Base-by-base conservation (phyloP, 2,888 invertebrate species). In the Acleris sparsana region DNA sequence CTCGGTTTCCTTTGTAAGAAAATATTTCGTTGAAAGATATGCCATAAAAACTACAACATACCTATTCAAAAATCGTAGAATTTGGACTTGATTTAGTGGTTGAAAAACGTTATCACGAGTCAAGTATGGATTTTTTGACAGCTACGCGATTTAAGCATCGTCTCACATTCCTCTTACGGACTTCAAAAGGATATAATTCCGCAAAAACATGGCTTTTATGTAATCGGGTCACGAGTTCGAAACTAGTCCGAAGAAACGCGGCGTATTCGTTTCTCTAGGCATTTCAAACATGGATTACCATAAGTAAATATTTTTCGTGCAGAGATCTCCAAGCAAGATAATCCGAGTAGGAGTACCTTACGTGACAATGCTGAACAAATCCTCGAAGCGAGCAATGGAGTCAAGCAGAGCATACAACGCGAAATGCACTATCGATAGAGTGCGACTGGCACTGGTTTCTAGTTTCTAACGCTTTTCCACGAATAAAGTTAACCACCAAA, bases 341-440 rank as follows among this genome's bases (percentile, higher is more conserved):
- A 55, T 55, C 60, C 60, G 43, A 17, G 18, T 17, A 5, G 5
- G 13, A 49, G 65, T 55, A 13, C 22, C 17, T 55, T 59, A 69
- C 70, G 64, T 71, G 70, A 70, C 60, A 65, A 68, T 64, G 22
- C 33, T 51, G 51, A 70, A 68, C 66, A 72, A 73, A 80, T 81
- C 78, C 77, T 69, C 62, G 72, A 73, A 71, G 70, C 65, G 73
- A 70, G 64, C 67, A 70, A 69, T 65, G 70, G 72, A 73, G 70
- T 72, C 72, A 73, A 71, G 68, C 71, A 72, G 72, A 75, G 77
- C 77, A 77, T 71, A 68, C 70, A 72, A 62, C 66, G 65, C 73
- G 76, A 70, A 71, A 77, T 73, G 69, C 76, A 79, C 25, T 22
- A 20, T 51, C 51, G 20, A 5, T 51, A 51, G 22, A 51, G 51